phyloP scores from a whole-genome alignment of 2,888 invertebrate genomes.

The Athetis lepigone region DNA sequence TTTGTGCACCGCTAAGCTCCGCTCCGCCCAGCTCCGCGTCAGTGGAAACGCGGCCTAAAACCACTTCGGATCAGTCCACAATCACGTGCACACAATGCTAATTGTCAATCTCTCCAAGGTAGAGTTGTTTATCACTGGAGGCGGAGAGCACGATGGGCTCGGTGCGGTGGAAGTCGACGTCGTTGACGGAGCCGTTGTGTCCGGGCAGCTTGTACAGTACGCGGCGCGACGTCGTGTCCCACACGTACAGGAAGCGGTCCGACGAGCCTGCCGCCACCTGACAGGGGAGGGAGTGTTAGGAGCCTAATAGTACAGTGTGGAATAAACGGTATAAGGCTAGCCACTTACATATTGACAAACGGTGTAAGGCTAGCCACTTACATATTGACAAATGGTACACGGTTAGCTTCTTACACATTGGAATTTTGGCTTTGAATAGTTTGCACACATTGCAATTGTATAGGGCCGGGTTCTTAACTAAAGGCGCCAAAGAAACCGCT shows the following conservation, averaged over 20 bases:
- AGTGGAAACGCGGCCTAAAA: neutral
- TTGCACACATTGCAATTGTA: no score
- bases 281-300: neutral
- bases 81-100: constrained; percentile 40
- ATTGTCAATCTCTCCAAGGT: constrained; percentile 97
- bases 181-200: constrained; percentile 99
- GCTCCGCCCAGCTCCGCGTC: no score
- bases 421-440: no score
- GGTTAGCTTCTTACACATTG: no score
- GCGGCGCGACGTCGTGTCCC: constrained; percentile 98
- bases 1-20: no score
- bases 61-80: neutral
- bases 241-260: constrained; percentile 98
- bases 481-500: no score
- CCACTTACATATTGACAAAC: no score
- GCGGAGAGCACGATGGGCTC: constrained; percentile 98
- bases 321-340: no score
- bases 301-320: no score
- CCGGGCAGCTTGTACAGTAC: constrained; percentile 99
- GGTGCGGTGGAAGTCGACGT: constrained; percentile 97
- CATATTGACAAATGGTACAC: no score
- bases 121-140: constrained; percentile 98
- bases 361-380: no score
- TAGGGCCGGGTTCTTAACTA: no score
- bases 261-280: constrained; percentile 96